Conservation (phyloP, 2,888 invertebrate species). For the Spilarctia lutea region DNA sequence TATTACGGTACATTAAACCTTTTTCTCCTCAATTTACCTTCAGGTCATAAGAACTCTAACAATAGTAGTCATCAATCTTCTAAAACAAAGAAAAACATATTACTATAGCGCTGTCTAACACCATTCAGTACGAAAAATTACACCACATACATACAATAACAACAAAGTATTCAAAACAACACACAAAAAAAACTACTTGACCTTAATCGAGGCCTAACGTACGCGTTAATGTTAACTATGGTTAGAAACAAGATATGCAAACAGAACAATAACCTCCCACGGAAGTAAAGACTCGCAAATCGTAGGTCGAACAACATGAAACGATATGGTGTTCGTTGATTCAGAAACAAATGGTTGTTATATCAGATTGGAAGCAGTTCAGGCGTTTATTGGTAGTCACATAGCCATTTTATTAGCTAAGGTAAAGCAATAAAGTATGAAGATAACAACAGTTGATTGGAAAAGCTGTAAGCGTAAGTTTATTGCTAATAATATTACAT, state of each 20-base stretch:
- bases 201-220: constrained; percentile 45
- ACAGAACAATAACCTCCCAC: constrained; percentile 65
- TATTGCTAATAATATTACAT: neutral
- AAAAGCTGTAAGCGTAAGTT: neutral
- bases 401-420: constrained; percentile 22
- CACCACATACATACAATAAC: constrained; percentile 20
- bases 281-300: constrained; percentile 44
- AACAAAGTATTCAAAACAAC: constrained; percentile 24
- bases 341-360: constrained; percentile 11
- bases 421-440: constrained; percentile 22
- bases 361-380: constrained; percentile 14
- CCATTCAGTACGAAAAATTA: constrained; percentile 23
- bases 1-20: neutral
- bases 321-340: constrained; percentile 19
- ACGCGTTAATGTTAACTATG: constrained; percentile 39
- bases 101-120: constrained; percentile 6
- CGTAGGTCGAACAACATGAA: constrained; percentile 50
- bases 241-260: constrained; percentile 56
- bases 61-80: constrained; percentile 8
- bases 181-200: constrained; percentile 35
- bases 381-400: constrained; percentile 15
- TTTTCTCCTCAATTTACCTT: constrained; percentile 11
- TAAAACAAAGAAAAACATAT: constrained; percentile 18
- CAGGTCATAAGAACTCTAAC: neutral
- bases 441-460: constrained; percentile 21